phyloP scores from a whole-genome alignment of 1,140 invertebrate genomes.

The Pogonognathellus flavescens region DNA sequence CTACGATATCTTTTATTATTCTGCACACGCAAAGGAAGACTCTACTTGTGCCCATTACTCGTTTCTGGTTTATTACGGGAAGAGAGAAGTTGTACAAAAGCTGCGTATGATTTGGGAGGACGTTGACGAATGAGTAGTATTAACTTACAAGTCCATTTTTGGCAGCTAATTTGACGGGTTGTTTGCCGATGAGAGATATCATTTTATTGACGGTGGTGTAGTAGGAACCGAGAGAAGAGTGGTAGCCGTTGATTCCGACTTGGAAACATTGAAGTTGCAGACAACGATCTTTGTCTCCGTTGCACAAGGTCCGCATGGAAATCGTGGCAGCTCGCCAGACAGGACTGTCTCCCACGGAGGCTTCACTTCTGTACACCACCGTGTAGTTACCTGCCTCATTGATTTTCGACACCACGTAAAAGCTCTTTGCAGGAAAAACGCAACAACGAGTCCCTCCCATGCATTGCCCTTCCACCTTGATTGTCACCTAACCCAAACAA shows the following conservation, averaged over 20 bases:
- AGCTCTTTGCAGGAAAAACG: constrained; percentile 71
- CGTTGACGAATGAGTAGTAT: not conserved
- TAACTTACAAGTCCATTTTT: constrained; percentile 61
- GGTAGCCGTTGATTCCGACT: constrained; percentile 63
- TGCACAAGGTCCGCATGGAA: constrained; percentile 72
- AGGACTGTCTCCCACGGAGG: constrained; percentile 57
- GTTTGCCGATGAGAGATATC: constrained; percentile 45
- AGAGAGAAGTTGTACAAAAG: not conserved
- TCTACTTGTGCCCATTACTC: too few relatives aligned
- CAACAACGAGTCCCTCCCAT: constrained; percentile 51
- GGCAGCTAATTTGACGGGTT: constrained; percentile 55
- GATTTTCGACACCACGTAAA: constrained; percentile 73
- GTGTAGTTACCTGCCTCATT: constrained; percentile 71
- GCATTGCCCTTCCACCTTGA: constrained; percentile 53
- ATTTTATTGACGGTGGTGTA: constrained; percentile 58
- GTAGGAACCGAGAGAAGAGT: constrained; percentile 53
- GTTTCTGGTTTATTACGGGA: not conserved
- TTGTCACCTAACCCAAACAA: constrained; percentile 28
- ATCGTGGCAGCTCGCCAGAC: constrained; percentile 70
- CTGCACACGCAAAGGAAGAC: not conserved
- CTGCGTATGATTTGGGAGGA: not conserved
- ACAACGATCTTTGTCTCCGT: constrained; percentile 58
- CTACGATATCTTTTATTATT: not conserved
- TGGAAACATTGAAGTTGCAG: constrained; percentile 57
- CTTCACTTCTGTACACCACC: constrained; percentile 71